A percentile compares a stretch with the other conserved stretches of the same genome.
Evolutionary conservation across 2,113 vertebrate species (phyloP).

Genomic region (Heterotilapia buettikoferi): DNA sequence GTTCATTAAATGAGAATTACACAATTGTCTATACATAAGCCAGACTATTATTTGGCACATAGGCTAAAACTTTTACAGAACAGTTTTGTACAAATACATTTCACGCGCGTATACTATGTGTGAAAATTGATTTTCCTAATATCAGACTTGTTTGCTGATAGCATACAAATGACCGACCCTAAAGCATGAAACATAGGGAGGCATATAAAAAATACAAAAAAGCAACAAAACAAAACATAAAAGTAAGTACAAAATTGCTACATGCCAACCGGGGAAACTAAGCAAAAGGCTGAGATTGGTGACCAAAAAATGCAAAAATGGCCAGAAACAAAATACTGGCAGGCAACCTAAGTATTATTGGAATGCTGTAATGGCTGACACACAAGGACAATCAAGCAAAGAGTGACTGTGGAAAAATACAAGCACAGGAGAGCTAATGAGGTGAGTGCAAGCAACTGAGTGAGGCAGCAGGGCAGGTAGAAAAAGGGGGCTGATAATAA

Average conservation of each 20-base stretch:
- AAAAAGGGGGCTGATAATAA: neutral
- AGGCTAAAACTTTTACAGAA: neutral
- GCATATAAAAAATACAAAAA: neutral
- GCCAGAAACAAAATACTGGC: neutral
- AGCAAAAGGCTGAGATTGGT: neutral
- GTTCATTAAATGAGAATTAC: constrained; percentile 42
- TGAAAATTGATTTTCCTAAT: neutral
- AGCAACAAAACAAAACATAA: neutral
- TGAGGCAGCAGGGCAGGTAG: neutral
- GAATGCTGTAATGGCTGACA: neutral
- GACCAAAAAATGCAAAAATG: neutral
- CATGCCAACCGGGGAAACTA: neutral
- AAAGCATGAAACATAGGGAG: neutral
- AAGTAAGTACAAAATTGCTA: neutral
- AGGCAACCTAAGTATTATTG: neutral
- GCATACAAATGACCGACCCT: neutral
- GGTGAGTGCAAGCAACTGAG: neutral
- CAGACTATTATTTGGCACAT: neutral
- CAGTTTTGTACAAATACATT: neutral
- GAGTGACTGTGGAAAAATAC: neutral
- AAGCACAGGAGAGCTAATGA: neutral
- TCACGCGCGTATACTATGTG: accelerated
- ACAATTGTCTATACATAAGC: neutral
- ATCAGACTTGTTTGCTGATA: neutral
- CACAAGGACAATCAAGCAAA: neutral